Percentiles rank a stretch among this genome's conserved stretches.
Evolutionary conservation across 2,113 vertebrate genomes (phyloP).

Genomic region (Syrmaticus mikado): DNA sequence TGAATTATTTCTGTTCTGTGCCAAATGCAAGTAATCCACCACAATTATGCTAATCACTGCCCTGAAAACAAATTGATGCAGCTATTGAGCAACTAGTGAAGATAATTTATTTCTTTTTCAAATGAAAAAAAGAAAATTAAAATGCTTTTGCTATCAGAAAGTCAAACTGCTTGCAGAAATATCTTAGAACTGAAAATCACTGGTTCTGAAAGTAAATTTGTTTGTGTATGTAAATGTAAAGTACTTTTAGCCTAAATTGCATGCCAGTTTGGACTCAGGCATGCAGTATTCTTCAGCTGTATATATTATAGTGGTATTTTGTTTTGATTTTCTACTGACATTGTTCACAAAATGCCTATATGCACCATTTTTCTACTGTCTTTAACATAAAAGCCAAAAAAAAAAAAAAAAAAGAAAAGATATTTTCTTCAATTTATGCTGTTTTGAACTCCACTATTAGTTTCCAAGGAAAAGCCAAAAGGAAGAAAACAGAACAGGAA

Average conservation of each 20-base stretch:
- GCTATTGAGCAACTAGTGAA: conserved; percentile 48
- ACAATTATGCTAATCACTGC: conserved; percentile 64
- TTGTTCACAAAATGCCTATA: not conserved
- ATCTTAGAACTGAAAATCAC: conserved; percentile 30
- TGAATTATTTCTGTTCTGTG: conserved; percentile 45
- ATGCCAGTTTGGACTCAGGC: not conserved
- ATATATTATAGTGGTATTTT: not conserved
- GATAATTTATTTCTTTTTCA: conserved; percentile 46
- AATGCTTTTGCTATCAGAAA: conserved; percentile 38
- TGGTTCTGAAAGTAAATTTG: conserved; percentile 20
- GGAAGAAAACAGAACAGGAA: not conserved
- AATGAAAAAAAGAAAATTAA: conserved; percentile 6
- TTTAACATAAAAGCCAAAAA: not conserved
- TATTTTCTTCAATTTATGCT: not conserved
- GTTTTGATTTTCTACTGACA: not conserved
- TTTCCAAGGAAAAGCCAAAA: not conserved
- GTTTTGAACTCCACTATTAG: not conserved
- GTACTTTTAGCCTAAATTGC: conserved; percentile 19
- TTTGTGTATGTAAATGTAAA: conserved; percentile 20
- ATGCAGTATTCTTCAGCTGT: not conserved
- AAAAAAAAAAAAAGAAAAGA: not conserved
- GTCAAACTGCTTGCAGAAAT: conserved; percentile 14
- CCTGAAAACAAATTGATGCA: conserved; percentile 66
- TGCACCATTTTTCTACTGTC: not conserved
- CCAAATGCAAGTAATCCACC: conserved; percentile 50